Conservation (phyloP, 2,888 invertebrate species). For the Aleiodes leptofemur region DNA sequence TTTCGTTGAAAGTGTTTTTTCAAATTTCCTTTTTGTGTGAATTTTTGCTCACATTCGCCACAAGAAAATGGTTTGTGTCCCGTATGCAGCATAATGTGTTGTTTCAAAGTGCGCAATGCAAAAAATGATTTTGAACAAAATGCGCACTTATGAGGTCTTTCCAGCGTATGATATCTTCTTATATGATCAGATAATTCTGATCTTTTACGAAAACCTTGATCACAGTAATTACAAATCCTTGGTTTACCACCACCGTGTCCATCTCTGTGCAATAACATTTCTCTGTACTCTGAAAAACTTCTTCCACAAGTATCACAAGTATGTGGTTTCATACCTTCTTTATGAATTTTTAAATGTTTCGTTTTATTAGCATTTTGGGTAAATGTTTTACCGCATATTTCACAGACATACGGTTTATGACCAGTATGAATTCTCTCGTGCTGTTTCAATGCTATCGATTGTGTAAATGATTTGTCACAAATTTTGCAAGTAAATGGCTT, state of each 20-base stretch:
- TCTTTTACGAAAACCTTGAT: conserved; percentile 55
- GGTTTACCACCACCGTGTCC: conserved; percentile 59
- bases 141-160: conserved; percentile 57
- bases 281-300: conserved; percentile 55
- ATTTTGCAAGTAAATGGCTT: conserved; percentile 55
- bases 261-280: conserved; percentile 58
- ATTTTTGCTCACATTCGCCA: conserved; percentile 53
- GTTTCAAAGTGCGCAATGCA: conserved; percentile 58
- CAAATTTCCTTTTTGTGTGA: conserved; percentile 60
- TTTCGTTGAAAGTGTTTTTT: conserved; percentile 56
- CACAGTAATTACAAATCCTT: conserved; percentile 57
- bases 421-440: conserved; percentile 59
- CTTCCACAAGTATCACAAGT: conserved; percentile 58
- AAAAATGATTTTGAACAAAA: conserved; percentile 60
- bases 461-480: conserved; percentile 57
- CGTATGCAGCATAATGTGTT: conserved; percentile 60
- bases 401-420: conserved; percentile 57
- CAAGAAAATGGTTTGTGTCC: conserved; percentile 60
- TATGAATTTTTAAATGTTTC: conserved; percentile 60
- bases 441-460: conserved; percentile 55
- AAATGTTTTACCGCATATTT: conserved; percentile 57
- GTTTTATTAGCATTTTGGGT: conserved; percentile 59
- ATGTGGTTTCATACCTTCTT: conserved; percentile 57
- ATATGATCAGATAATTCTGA: conserved; percentile 57
- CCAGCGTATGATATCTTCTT: conserved; percentile 58